A percentile compares a stretch with the other conserved stretches of the same genome.
Conservation (phyloP, 2,113 vertebrate species). For the Perccottus glenii region DNA sequence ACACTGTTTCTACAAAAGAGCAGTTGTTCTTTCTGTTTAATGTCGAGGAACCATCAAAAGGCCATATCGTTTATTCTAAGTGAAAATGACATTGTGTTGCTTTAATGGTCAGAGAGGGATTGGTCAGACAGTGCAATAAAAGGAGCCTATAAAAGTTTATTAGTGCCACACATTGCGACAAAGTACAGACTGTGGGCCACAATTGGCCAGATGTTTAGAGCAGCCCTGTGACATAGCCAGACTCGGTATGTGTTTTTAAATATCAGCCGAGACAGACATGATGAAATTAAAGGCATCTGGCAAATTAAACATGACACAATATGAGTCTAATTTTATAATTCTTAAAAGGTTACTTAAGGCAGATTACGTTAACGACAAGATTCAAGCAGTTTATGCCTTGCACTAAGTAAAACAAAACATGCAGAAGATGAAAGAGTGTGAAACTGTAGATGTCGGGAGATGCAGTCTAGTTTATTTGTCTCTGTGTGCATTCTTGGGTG, state of each 20-base stretch:
- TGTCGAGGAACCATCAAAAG: background rate
- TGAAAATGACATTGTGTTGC: background rate
- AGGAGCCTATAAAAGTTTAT: constrained; percentile 55
- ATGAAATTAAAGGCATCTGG: constrained; percentile 43
- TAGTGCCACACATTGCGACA: constrained; percentile 48
- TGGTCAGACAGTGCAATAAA: constrained; percentile 46
- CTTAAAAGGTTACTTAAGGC: background rate
- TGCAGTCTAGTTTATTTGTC: no score
- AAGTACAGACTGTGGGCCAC: constrained; percentile 55
- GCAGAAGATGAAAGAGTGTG: no score
- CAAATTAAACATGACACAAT: constrained; percentile 2
- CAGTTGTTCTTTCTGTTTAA: no score
- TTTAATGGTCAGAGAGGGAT: constrained; percentile 26
- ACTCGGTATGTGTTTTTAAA: constrained; percentile 27
- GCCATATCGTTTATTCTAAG: background rate
- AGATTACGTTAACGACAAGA: background rate
- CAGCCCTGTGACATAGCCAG: constrained; percentile 11
- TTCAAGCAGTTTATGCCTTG: no score
- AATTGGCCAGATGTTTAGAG: constrained; percentile 8
- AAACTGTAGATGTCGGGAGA: no score
- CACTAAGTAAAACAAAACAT: no score
- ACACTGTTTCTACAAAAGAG: no score
- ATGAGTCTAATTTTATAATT: background rate
- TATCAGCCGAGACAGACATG: constrained; percentile 53
- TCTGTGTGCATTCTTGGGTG: no score